Percentiles rank a stretch among this genome's conserved stretches.
Conservation (phyloP, 2,797 vertebrate species). For the Gymnothorax javanicus region DNA sequence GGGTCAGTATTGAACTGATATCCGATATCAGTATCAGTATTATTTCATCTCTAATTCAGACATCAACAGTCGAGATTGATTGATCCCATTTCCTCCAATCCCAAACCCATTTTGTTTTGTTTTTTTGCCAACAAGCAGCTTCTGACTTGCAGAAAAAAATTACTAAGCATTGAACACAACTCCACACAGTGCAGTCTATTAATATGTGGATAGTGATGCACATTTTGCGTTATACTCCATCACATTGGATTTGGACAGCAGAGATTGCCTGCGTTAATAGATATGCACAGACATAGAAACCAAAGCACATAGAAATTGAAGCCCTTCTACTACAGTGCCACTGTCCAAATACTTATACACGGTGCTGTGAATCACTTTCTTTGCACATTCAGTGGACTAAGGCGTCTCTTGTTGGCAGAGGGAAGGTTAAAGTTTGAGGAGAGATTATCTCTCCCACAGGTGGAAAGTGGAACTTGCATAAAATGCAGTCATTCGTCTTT, state of each 20-base stretch:
- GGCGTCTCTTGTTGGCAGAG: background rate
- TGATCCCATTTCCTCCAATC: background rate
- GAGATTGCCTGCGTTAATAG: too few relatives aligned
- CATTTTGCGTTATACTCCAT: too few relatives aligned
- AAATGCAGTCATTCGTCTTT: slow-evolving; percentile 71
- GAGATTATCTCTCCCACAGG: slow-evolving; percentile 51
- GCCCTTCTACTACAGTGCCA: too few relatives aligned
- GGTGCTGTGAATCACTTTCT: background rate
- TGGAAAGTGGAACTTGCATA: slow-evolving; percentile 56
- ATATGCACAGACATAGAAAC: too few relatives aligned
- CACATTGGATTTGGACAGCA: too few relatives aligned
- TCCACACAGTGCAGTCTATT: background rate
- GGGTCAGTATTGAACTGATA: too few relatives aligned
- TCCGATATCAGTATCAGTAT: too few relatives aligned
- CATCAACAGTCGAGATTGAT: background rate
- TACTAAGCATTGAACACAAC: background rate
- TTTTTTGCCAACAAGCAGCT: background rate
- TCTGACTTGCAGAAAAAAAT: background rate
- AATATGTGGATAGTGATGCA: too few relatives aligned
- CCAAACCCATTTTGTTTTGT: background rate
- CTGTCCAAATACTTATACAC: too few relatives aligned
- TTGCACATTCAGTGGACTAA: background rate
- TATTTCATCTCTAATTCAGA: background rate
- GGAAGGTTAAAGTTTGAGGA: slow-evolving; percentile 23
- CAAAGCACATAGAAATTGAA: too few relatives aligned